A percentile compares a stretch with the other conserved stretches of the same genome.
phyloP scores from a whole-genome alignment of 1,140 invertebrate genomes.

The Megathymus violae region DNA sequence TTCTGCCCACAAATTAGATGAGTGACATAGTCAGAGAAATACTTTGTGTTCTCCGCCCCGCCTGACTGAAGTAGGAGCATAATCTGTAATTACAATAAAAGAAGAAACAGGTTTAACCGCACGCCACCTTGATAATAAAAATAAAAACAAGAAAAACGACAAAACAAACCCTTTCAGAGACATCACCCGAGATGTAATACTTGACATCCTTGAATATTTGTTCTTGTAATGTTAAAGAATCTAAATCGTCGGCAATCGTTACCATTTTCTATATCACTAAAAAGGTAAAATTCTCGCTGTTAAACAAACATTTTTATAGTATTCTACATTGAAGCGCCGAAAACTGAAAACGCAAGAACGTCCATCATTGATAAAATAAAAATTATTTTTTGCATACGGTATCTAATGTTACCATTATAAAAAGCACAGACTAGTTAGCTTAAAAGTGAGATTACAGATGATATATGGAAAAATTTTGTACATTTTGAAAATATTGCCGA shows the following conservation, averaged over 20 bases:
- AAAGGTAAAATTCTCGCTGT: conserved; percentile 55
- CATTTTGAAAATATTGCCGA: no score
- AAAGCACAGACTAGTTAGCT: neutral
- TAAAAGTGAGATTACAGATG: neutral
- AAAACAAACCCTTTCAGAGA: conserved; percentile 86
- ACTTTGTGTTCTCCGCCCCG: conserved; percentile 92
- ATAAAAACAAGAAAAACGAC: conserved; percentile 68
- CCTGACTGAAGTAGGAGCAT: conserved; percentile 90
- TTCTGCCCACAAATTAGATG: conserved; percentile 94
- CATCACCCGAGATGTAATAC: conserved; percentile 88
- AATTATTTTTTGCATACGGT: neutral
- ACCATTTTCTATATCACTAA: conserved; percentile 80
- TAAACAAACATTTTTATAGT: conserved; percentile 59
- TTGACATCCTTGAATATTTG: conserved; percentile 87
- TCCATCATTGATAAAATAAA: conserved; percentile 55
- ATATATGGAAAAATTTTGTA: neutral
- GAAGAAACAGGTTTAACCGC: conserved; percentile 55
- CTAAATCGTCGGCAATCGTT: conserved; percentile 82
- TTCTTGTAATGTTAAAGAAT: conserved; percentile 79
- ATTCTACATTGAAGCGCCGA: conserved; percentile 64
- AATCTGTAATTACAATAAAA: conserved; percentile 86
- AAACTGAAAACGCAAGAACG: conserved; percentile 65
- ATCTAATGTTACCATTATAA: conserved; percentile 53
- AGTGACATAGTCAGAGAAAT: conserved; percentile 94
- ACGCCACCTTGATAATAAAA: conserved; percentile 60